phyloP scores from a whole-genome alignment of 2,888 invertebrate species.

The Ptychoptera contaminata region DNA sequence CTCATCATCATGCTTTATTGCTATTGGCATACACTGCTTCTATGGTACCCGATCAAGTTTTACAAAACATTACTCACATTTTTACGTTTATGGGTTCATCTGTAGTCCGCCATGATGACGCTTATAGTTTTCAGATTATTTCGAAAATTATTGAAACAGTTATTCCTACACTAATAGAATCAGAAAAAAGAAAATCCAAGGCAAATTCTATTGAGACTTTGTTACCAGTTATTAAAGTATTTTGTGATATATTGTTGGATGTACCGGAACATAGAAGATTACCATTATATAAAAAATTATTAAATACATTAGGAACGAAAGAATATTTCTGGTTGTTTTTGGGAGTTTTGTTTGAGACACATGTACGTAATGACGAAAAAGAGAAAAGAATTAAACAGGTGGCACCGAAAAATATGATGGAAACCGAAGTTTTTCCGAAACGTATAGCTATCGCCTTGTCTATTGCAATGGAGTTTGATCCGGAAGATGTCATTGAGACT shows the following conservation, averaged over 20 bases:
- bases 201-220: constrained; percentile 17
- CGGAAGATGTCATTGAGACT: constrained; percentile 42
- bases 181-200: constrained; percentile 16
- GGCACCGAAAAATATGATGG: constrained; percentile 23
- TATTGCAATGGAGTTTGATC: constrained; percentile 48
- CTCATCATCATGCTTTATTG: constrained; percentile 83
- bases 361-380: constrained; percentile 41
- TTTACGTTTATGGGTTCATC: constrained; percentile 97
- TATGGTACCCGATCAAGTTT: constrained; percentile 65
- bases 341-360: constrained; percentile 52
- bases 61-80: constrained; percentile 89
- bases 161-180: constrained; percentile 63
- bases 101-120: constrained; percentile 82
- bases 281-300: constrained; percentile 61
- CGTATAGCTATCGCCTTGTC: constrained; percentile 51
- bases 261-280: constrained; percentile 84
- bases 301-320: constrained; percentile 51
- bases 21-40: constrained; percentile 65
- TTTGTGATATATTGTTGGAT: constrained; percentile 79
- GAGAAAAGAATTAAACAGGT: constrained; percentile 28
- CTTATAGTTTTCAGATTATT: constrained; percentile 89
- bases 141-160: constrained; percentile 77
- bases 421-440: constrained; percentile 35
- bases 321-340: constrained; percentile 57
- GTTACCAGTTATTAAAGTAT: constrained; percentile 65